Evolutionary conservation across 2,888 invertebrate species (phyloP).

Genomic region (Drosophila paramelanica): DNA sequence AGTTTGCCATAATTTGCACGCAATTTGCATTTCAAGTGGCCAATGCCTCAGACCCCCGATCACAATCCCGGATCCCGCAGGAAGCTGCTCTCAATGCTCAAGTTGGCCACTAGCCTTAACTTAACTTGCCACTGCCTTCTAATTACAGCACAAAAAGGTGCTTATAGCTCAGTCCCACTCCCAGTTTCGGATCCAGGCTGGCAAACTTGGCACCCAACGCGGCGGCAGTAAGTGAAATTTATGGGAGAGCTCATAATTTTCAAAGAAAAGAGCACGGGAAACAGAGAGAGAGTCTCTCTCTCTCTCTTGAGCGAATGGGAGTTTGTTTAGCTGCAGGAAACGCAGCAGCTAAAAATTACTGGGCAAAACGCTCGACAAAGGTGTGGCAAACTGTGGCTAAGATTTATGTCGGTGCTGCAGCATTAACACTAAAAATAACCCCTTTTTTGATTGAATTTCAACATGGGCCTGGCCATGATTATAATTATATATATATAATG

Average conservation of each 20-base stretch:
- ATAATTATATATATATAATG: neutral
- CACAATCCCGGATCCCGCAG: conserved; percentile 5
- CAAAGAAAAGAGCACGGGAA: conserved; percentile 43
- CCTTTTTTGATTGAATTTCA: conserved; percentile 22
- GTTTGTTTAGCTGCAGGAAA: conserved; percentile 37
- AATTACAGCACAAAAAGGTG: conserved; percentile 72
- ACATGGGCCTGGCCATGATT: neutral
- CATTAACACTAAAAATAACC: conserved; percentile 2
- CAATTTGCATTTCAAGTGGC: conserved; percentile 90
- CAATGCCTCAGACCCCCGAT: conserved; percentile 43
- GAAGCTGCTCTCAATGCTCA: conserved; percentile 38
- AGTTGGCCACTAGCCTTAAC: conserved; percentile 61
- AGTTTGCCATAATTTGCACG: conserved; percentile 86
- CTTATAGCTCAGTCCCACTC: conserved; percentile 49
- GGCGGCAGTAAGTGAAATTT: conserved; percentile 65
- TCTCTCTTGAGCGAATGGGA: conserved; percentile 18
- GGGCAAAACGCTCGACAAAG: conserved; percentile 27
- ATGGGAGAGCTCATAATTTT: conserved; percentile 77
- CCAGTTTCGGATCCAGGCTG: conserved; percentile 28
- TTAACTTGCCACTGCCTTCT: conserved; percentile 63
- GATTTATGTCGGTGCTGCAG: conserved; percentile 49
- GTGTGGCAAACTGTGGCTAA: conserved; percentile 30
- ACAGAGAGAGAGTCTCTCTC: conserved; percentile 9
- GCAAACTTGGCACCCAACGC: conserved; percentile 55
- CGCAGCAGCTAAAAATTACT: conserved; percentile 51